Percentiles rank a stretch among this genome's conserved stretches.
phyloP scores from a whole-genome alignment of 2,797 vertebrate genomes.

The Kryptopterus vitreolus region DNA sequence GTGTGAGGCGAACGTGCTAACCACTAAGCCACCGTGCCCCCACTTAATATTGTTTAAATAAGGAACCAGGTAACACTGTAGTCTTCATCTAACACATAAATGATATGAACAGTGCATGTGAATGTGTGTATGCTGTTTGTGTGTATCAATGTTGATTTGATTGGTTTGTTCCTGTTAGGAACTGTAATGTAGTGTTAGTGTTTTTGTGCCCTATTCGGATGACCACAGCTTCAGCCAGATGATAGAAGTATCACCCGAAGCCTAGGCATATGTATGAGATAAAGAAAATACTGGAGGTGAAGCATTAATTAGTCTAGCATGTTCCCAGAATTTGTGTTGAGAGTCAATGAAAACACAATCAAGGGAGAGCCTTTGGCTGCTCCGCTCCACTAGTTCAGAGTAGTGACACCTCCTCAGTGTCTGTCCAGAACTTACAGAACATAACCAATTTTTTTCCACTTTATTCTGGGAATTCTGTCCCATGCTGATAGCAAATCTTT shows the following conservation, averaged over 20 bases:
- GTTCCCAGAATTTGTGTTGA: conserved; percentile 26
- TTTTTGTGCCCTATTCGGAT: conserved; percentile 26
- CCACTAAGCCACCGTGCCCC: no score
- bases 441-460: conserved; percentile 25
- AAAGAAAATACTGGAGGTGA: conserved; percentile 11
- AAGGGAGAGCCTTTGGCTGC: conserved; percentile 42
- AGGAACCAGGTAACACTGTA: background rate
- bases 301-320: conserved; percentile 39
- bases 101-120: background rate
- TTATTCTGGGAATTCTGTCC: conserved; percentile 28
- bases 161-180: background rate
- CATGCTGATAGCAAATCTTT: conserved; percentile 24
- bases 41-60: background rate
- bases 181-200: conserved; percentile 2
- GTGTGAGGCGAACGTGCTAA: no score
- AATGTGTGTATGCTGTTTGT: background rate
- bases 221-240: conserved; percentile 6
- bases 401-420: conserved; percentile 41
- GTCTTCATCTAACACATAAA: background rate
- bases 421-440: conserved; percentile 44
- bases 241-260: conserved; percentile 23
- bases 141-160: background rate
- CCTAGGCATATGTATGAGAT: conserved; percentile 14
- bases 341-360: conserved; percentile 50
- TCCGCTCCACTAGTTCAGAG: conserved; percentile 45